Conservation (phyloP, 2,888 invertebrate genomes). For the Tetranychus piercei region DNA sequence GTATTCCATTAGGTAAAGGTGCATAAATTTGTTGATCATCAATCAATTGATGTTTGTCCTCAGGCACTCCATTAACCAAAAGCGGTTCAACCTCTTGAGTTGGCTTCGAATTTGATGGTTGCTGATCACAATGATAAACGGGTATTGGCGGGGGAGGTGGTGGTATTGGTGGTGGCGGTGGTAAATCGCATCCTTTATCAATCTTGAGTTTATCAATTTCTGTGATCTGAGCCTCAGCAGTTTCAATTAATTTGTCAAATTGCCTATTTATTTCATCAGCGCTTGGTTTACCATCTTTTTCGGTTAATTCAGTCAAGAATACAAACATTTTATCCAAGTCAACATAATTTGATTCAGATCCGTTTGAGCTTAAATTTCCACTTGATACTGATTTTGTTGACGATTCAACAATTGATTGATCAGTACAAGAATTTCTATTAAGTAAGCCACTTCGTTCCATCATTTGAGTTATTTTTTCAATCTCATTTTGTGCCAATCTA, state of each 20-base stretch:
- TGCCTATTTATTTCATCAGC: conserved; percentile 17
- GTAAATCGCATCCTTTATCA: neutral
- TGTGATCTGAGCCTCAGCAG: conserved; percentile 16
- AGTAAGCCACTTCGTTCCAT: conserved; percentile 42
- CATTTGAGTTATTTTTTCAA: conserved; percentile 50
- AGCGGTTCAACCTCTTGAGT: conserved; percentile 12
- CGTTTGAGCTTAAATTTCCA: neutral
- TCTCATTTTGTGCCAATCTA: conserved; percentile 31
- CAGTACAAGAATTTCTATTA: neutral
- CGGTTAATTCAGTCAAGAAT: conserved; percentile 59
- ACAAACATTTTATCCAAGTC: conserved; percentile 76
- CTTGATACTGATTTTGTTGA: neutral
- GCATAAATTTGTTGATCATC: neutral
- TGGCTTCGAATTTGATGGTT: conserved; percentile 5
- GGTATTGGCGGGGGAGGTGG: conserved; percentile 31
- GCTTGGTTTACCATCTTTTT: conserved; percentile 1
- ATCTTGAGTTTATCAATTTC: conserved; percentile 19
- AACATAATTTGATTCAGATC: conserved; percentile 34
- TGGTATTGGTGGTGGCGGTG: conserved; percentile 29
- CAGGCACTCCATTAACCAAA: neutral
- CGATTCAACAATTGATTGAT: neutral
- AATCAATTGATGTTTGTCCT: neutral
- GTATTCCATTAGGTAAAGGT: neutral
- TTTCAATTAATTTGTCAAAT: conserved; percentile 21
- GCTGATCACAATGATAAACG: conserved; percentile 4